Evolutionary conservation across 2,113 vertebrate species (phyloP).

Genomic region (Columba livia): DNA sequence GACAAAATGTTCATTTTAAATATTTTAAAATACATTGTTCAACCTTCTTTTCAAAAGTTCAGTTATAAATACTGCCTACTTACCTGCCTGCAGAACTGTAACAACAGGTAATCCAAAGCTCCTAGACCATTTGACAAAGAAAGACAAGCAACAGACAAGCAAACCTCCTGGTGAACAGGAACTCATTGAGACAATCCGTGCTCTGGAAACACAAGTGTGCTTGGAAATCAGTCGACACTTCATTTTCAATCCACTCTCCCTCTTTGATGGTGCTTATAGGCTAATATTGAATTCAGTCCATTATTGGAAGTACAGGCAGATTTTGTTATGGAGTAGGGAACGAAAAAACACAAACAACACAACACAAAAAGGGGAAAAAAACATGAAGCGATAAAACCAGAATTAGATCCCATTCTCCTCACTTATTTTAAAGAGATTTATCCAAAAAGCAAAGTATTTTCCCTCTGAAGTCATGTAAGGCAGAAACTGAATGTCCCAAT

Average conservation of each 20-base stretch:
- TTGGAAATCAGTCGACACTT: background rate
- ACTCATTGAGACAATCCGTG: background rate
- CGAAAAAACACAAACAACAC: background rate
- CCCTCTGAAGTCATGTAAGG: background rate
- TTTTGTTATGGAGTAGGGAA: background rate
- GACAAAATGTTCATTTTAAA: too few species aligned
- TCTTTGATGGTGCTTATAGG: background rate
- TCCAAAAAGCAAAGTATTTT: background rate
- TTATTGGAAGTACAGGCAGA: background rate
- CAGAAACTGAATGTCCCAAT: background rate
- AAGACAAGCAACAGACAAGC: background rate
- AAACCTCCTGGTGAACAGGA: background rate
- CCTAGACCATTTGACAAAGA: background rate
- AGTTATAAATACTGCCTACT: too few species aligned
- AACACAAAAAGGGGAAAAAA: background rate
- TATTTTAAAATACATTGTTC: too few species aligned
- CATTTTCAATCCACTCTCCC: background rate
- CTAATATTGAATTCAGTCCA: background rate
- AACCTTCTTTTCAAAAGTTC: too few species aligned
- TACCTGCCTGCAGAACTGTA: background rate
- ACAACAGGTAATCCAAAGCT: background rate
- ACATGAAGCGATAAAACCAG: background rate
- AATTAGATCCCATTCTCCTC: background rate
- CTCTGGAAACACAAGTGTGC: background rate
- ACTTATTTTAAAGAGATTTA: background rate